Percentiles rank a stretch among this genome's conserved stretches.
Conservation (phyloP, 2,797 vertebrate species). For the Balearica regulorum region DNA sequence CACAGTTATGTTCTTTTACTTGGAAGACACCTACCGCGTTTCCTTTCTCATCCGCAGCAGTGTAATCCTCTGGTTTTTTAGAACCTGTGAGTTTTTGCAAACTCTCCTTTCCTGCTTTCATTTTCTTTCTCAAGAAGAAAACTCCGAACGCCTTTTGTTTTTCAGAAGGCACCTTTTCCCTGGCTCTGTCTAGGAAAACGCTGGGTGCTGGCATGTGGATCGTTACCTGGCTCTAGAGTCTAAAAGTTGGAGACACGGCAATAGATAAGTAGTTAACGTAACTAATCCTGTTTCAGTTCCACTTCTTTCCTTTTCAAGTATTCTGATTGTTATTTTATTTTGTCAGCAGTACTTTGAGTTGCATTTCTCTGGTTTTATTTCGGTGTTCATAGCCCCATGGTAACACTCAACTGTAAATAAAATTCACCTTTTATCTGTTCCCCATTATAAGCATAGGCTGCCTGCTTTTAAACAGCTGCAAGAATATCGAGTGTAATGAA, state of each 20-base stretch:
- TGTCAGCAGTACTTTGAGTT: not conserved
- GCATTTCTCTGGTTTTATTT: not conserved
- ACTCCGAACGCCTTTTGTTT: not conserved
- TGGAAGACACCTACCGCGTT: constrained; percentile 17
- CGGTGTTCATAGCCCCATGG: not conserved
- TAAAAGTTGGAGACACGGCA: not conserved
- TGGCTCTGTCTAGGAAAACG: not conserved
- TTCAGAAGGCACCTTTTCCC: not conserved
- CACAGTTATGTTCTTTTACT: constrained; percentile 2
- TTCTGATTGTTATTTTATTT: constrained; percentile 1
- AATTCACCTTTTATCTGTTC: constrained; percentile 41
- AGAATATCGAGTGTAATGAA: not conserved
- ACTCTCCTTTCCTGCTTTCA: not conserved
- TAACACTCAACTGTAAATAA: constrained; percentile 38
- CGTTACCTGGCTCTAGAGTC: not conserved
- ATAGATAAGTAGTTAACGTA: constrained; percentile 1
- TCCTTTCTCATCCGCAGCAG: not conserved
- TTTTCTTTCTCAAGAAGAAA: not conserved
- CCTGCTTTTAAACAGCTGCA: not conserved
- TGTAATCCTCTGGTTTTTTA: not conserved
- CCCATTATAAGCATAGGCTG: not conserved
- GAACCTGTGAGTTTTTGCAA: not conserved
- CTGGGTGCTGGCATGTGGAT: not conserved
- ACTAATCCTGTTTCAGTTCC: not conserved
- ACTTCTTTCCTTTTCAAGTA: not conserved